Conservation (phyloP, 2,113 vertebrate species). For the Tautogolabrus adspersus region DNA sequence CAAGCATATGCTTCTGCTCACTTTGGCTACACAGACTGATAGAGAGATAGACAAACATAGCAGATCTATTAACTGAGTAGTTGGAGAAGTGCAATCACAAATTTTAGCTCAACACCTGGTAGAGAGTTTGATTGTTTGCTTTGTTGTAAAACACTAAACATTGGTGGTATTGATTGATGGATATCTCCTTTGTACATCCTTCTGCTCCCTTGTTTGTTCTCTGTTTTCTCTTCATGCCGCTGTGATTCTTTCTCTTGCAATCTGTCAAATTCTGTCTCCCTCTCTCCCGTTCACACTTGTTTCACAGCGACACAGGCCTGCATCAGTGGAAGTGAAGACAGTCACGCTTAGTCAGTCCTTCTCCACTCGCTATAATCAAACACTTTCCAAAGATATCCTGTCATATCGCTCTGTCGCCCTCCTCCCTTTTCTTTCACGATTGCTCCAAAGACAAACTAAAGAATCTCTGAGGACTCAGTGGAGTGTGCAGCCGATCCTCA, state of each 20-base stretch:
- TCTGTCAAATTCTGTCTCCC: conserved; percentile 2
- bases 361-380: conserved; percentile 59
- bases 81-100: not conserved
- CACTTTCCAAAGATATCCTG: conserved; percentile 58
- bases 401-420: conserved; percentile 35
- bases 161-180: not conserved
- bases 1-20: not conserved
- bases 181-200: conserved; percentile 16
- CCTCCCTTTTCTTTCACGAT: conserved; percentile 1
- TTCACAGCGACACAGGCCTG: conserved; percentile 38
- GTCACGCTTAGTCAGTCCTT: conserved; percentile 55
- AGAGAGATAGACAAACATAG: not conserved
- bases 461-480: not conserved
- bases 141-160: not conserved
- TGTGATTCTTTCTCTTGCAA: conserved; percentile 1
- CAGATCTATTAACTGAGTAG: not conserved
- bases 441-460: conserved; percentile 33
- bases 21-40: not conserved
- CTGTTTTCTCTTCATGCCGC: conserved; percentile 1
- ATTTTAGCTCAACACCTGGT: not conserved
- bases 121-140: not conserved
- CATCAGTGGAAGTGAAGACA: conserved; percentile 48
- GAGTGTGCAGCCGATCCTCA: conserved; percentile 14
- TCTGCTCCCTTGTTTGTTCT: conserved; percentile 34
- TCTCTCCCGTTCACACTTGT: not conserved